A percentile compares a stretch with the other conserved stretches of the same genome.
Evolutionary conservation across 2,797 vertebrate genomes (phyloP).

Genomic region (Glyptemys insculpta): DNA sequence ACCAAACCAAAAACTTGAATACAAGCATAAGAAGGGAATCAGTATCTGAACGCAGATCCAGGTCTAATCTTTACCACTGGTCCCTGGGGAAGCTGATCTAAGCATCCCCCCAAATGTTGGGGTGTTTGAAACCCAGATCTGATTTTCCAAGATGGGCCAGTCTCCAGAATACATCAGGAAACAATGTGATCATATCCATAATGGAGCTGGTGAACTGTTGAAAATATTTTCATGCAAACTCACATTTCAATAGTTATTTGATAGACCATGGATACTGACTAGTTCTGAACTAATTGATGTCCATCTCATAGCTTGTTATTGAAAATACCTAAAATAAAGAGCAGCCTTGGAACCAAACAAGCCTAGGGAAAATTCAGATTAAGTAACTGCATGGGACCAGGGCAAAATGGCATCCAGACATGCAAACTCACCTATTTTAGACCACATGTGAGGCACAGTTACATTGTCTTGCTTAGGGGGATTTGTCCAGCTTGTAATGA

Average conservation of each 20-base stretch:
- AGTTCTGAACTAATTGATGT: not conserved
- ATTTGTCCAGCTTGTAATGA: not conserved
- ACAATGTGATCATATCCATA: not conserved
- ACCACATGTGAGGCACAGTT: not conserved
- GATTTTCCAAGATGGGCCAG: not conserved
- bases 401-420: not conserved
- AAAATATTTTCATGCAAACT: not conserved
- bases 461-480: not conserved
- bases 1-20: not conserved
- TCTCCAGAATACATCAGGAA: not conserved
- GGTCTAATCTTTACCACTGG: not conserved
- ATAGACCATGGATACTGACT: not conserved
- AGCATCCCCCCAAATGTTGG: not conserved
- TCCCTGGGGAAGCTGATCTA: not conserved
- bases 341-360: not conserved
- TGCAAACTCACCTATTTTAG: not conserved
- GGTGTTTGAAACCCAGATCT: not conserved
- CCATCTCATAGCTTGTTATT: not conserved
- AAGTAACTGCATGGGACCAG: not conserved
- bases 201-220: not conserved
- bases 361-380: not conserved
- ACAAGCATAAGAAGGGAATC: not conserved
- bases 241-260: not conserved
- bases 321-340: accelerated
- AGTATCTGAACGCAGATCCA: not conserved